phyloP scores from a whole-genome alignment of 2,888 invertebrate genomes.

The Julus scandinavius region DNA sequence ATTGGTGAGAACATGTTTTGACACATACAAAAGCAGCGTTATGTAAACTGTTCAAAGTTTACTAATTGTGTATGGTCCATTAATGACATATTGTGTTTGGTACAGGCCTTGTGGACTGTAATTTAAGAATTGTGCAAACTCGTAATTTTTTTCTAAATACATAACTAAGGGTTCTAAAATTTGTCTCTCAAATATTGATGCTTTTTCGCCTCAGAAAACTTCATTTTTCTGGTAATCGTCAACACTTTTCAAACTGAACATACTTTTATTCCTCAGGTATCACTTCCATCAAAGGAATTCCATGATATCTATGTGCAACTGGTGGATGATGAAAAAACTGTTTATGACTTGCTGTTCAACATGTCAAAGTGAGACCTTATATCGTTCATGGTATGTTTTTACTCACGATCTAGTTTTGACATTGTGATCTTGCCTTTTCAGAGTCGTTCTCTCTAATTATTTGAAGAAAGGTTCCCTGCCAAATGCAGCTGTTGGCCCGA shows the following conservation, averaged over 20 bases:
- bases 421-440: conserved; percentile 58
- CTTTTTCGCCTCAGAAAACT: background rate
- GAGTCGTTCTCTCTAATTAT: conserved; percentile 64
- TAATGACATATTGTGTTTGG: no score
- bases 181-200: background rate
- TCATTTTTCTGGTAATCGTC: background rate
- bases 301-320: conserved; percentile 62
- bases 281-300: conserved; percentile 76
- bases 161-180: no score
- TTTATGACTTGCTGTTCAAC: conserved; percentile 77
- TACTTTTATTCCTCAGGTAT: conserved; percentile 67
- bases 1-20: conserved; percentile 61
- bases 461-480: conserved; percentile 64
- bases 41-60: no score
- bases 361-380: conserved; percentile 66
- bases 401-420: background rate
- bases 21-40: conserved; percentile 18
- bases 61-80: no score
- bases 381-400: background rate
- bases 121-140: no score
- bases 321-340: conserved; percentile 67
- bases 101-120: no score
- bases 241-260: background rate
- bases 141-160: no score
- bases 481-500: conserved; percentile 56